These are phyloP conservation scores for Ptilonorhynchus violaceus DNA, from an alignment of 2,113 vertebrate species.

Conservation along the genomic window DNA sequence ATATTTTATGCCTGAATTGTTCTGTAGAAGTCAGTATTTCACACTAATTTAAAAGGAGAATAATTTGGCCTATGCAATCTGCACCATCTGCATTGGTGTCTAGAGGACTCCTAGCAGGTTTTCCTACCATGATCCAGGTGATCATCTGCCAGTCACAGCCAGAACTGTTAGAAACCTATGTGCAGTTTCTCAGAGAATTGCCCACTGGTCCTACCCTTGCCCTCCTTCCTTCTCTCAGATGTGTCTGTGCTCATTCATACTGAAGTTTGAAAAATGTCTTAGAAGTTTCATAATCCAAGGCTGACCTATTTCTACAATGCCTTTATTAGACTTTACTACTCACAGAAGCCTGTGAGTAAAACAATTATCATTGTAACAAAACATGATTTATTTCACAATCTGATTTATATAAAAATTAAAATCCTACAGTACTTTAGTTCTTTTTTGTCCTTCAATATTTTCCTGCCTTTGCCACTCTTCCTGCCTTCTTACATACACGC, in stretches of 20 bases:
- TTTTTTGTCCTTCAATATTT: neutral
- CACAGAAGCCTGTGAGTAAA: neutral
- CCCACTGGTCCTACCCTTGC: neutral
- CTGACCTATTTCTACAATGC: neutral
- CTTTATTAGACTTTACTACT: neutral
- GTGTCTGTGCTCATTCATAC: neutral
- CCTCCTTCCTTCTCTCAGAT: neutral
- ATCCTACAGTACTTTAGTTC: too few species aligned
- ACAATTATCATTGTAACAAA: neutral
- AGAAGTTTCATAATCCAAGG: neutral
- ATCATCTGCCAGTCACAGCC: neutral
- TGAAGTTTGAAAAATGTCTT: neutral
- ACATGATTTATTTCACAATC: neutral
- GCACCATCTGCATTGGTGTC: neutral
- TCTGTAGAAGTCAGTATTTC: neutral
- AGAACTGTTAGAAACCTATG: neutral
- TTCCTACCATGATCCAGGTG: neutral
- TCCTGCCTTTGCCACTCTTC: neutral
- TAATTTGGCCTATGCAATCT: neutral
- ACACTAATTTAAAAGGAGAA: neutral
- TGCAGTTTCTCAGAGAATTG: neutral
- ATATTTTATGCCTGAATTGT: neutral
- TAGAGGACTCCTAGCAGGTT: neutral
- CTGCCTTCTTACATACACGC: accelerated
- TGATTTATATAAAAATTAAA: neutral